Evolutionary conservation across 2,797 vertebrate species (phyloP).

Genomic region (Pampus argenteus): DNA sequence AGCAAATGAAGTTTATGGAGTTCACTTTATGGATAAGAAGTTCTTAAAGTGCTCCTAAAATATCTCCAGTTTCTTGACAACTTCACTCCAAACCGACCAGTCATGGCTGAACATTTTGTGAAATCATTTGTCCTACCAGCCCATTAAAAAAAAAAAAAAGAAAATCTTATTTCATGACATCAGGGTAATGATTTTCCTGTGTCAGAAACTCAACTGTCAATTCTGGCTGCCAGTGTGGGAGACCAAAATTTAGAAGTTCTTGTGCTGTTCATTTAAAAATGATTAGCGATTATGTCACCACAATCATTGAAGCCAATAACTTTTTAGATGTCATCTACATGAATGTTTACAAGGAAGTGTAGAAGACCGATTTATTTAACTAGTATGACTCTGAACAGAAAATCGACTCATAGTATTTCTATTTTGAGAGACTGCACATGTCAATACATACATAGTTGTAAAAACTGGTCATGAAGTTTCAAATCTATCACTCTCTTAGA

Average conservation of each 20-base stretch:
- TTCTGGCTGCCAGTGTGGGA: too few species aligned
- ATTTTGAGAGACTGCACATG: constrained; percentile 27
- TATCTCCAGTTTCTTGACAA: too few species aligned
- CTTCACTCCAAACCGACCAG: neutral
- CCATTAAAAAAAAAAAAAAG: neutral
- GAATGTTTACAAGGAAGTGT: constrained; percentile 3
- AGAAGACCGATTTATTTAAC: constrained; percentile 6
- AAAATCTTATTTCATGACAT: neutral
- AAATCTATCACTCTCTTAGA: constrained; percentile 20
- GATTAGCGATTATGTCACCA: neutral
- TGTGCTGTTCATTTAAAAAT: neutral
- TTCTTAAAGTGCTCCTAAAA: too few species aligned
- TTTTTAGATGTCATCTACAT: neutral
- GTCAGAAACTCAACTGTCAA: neutral
- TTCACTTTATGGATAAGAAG: too few species aligned
- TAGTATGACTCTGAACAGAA: neutral
- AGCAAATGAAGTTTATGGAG: too few species aligned
- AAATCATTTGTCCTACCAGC: neutral
- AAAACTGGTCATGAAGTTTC: constrained; percentile 16
- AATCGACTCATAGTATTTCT: neutral
- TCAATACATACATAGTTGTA: constrained; percentile 10
- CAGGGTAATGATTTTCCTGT: neutral
- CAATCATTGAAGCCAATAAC: neutral
- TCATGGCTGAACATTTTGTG: neutral
- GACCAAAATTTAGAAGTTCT: neutral